These are phyloP conservation scores for Ericerus pela DNA, from an alignment of 1,140 invertebrate species.

Conservation along the genomic window DNA sequence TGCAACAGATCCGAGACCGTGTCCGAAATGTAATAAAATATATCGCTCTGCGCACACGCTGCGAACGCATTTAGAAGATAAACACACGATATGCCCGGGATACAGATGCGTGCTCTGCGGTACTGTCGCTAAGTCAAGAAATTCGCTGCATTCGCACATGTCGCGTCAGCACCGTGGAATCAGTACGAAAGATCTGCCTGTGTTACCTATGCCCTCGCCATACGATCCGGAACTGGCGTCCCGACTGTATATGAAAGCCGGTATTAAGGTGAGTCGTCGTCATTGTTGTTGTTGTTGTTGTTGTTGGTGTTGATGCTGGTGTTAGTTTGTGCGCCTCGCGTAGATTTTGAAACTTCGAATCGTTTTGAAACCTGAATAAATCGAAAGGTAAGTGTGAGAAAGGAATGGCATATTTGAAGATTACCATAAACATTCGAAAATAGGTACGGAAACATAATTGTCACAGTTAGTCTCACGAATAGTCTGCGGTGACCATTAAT, in stretches of 20 bases:
- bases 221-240: constrained; percentile 74
- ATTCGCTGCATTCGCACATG: constrained; percentile 84
- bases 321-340: too few relatives aligned
- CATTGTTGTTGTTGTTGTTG: too few relatives aligned
- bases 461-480: too few relatives aligned
- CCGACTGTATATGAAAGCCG: constrained; percentile 65
- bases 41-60: constrained; percentile 79
- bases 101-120: constrained; percentile 81
- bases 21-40: constrained; percentile 84
- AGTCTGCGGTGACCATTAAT: too few relatives aligned
- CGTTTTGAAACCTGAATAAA: too few relatives aligned
- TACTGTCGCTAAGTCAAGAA: constrained; percentile 78
- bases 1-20: constrained; percentile 77
- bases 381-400: too few relatives aligned
- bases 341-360: too few relatives aligned
- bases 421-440: too few relatives aligned
- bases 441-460: too few relatives aligned
- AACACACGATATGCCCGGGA: constrained; percentile 80
- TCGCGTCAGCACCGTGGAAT: constrained; percentile 78
- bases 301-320: too few relatives aligned
- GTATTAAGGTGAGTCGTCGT: constrained; percentile 56
- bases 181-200: constrained; percentile 78
- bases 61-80: constrained; percentile 77
- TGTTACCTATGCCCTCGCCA: constrained; percentile 74
- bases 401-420: too few relatives aligned